Conservation (phyloP, 2,113 vertebrate species). For the Hipposideros armiger region DNA sequence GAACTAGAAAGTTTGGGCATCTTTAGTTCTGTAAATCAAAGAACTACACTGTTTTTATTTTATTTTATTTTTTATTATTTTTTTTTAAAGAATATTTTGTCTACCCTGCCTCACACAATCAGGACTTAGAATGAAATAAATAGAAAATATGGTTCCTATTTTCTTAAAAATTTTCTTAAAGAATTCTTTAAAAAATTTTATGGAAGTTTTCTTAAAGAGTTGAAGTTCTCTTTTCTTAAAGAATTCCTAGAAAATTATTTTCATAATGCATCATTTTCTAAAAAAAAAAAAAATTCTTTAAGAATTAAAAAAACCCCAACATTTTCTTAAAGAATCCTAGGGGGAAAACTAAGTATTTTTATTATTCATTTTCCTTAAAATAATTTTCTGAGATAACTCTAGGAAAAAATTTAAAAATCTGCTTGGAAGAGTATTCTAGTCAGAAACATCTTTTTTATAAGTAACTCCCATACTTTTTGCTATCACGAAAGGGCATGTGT, state of each 20-base stretch:
- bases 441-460: conserved; percentile 7
- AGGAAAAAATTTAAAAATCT: background rate
- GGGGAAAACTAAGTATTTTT: background rate
- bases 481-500: background rate
- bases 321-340: background rate
- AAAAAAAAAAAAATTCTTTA: background rate
- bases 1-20: background rate
- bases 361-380: background rate
- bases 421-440: background rate
- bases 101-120: background rate
- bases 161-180: background rate
- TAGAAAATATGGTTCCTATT: background rate
- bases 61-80: too few species aligned
- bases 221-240: background rate
- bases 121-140: background rate
- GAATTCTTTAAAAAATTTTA: background rate
- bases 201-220: background rate
- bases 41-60: background rate
- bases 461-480: background rate
- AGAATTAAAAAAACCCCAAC: background rate
- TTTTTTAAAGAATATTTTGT: background rate
- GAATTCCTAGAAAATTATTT: background rate
- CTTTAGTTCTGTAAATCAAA: background rate
- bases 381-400: background rate
- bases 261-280: background rate